phyloP scores from a whole-genome alignment of 2,113 vertebrate species.

The Epinephelus lanceolatus region DNA sequence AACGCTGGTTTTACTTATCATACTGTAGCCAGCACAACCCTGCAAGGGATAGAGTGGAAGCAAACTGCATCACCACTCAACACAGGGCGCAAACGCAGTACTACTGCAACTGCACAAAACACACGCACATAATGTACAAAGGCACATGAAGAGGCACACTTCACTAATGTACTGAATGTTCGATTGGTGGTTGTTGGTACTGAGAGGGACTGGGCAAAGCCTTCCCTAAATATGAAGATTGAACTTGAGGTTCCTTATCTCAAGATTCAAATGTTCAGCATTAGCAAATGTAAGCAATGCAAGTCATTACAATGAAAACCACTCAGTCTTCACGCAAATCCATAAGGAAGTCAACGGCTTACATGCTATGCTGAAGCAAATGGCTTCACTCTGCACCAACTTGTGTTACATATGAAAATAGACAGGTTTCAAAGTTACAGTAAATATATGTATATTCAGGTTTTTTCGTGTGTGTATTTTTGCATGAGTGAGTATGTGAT shows the following conservation, averaged over 20 bases:
- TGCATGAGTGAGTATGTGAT: slow-evolving; percentile 21
- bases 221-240: not conserved
- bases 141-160: not conserved
- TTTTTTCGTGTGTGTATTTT: slow-evolving; percentile 15
- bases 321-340: not conserved
- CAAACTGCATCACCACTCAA: slow-evolving; percentile 62
- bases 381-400: not conserved
- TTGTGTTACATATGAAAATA: not conserved
- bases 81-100: slow-evolving; percentile 38
- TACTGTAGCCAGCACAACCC: slow-evolving; percentile 84
- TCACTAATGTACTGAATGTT: not conserved
- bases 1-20: slow-evolving; percentile 90
- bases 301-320: not conserved
- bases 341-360: not conserved
- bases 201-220: not conserved
- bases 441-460: not conserved
- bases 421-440: not conserved
- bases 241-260: not conserved
- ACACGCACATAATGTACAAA: not conserved
- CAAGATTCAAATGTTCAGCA: not conserved
- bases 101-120: slow-evolving; percentile 7
- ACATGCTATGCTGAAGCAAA: not conserved
- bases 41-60: slow-evolving; percentile 80
- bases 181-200: not conserved
- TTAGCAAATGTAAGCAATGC: not conserved